Base-by-base conservation (phyloP, 2,888 invertebrate species). In the Drosophila anomelani region DNA sequence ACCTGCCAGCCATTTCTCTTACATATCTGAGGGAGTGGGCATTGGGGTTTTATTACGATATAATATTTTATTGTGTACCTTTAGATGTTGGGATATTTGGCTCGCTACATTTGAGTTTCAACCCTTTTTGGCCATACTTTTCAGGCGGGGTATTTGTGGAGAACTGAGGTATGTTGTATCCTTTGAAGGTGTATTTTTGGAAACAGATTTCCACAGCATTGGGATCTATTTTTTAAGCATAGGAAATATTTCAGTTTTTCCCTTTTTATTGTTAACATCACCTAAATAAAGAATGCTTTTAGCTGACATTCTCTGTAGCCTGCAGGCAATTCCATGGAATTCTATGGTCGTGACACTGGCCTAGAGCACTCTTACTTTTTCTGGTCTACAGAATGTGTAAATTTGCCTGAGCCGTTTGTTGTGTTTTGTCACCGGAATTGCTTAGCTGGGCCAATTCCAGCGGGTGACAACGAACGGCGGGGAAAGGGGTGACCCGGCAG, bases 21-120 rank as follows among this genome's bases (percentile, higher is more conserved):
- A 39, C 17, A 12, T 39, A 23, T 49, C 54, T 23, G 23, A 34
- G 51, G 47, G 34, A n/a, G 53, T 51, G 57, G 51, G 57, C 49
- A n/a, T 9, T 49, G 58, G 56, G 68, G 66, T 89, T 87, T 89
- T 85, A 87, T 85, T 85, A 77, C 85, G 79, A 89, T 88, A 89
- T 85, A 85, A 85, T 85, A 85, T 85, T 85, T 85, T 85, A 85
- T 85, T 85, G 85, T 80, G 80, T 77, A 87, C 88, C 80, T 85
- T 85, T 82, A 79, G 85, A 71, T 78, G 83, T 81, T 87, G 79
- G 88, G 85, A 85, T 89, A 80, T 84, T 88, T 80, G 71, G 59
- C 46, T 34, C 44, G 61, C 70, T 38, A 69, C 68, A 69, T 69
- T 69, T 58, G 68, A 58, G 61, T 29, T 72, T 75, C 57, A 68